phyloP scores from a whole-genome alignment of 1,140 invertebrate genomes.

The Drosophila leontia region DNA sequence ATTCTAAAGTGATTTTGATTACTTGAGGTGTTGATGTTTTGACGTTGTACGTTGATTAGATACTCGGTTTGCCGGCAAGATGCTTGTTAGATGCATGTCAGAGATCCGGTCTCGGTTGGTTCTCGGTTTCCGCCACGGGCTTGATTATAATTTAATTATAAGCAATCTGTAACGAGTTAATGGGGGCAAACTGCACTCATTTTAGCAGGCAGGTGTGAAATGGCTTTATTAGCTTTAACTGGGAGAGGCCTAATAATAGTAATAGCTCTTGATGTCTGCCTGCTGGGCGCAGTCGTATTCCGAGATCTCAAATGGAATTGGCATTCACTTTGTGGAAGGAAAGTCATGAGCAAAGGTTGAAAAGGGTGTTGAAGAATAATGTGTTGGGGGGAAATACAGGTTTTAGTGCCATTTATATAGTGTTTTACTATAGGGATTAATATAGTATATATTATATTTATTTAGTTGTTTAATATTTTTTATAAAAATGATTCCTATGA shows the following conservation, averaged over 20 bases:
- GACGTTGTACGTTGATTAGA: slow-evolving; percentile 83
- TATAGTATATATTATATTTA: not conserved
- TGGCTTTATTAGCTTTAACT: slow-evolving; percentile 77
- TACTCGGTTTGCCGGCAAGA: slow-evolving; percentile 57
- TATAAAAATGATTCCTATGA: too few species aligned
- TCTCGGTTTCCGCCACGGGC: slow-evolving; percentile 39
- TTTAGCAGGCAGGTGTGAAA: slow-evolving; percentile 80
- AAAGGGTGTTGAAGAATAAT: not conserved
- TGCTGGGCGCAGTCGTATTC: slow-evolving; percentile 31
- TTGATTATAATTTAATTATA: slow-evolving; percentile 84
- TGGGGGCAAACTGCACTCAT: slow-evolving; percentile 62
- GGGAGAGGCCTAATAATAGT: slow-evolving; percentile 66
- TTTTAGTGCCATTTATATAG: not conserved
- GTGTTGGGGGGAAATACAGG: not conserved
- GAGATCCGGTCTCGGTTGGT: slow-evolving; percentile 9
- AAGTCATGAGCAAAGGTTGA: not conserved
- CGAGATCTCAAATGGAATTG: slow-evolving; percentile 3
- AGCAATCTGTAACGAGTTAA: slow-evolving; percentile 80
- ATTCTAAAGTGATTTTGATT: slow-evolving; percentile 84
- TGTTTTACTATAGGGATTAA: not conserved
- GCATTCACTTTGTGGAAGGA: slow-evolving; percentile 1
- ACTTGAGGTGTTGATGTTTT: slow-evolving; percentile 84
- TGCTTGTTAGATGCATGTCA: slow-evolving; percentile 82
- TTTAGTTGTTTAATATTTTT: not conserved
- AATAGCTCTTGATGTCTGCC: slow-evolving; percentile 63